Evolutionary conservation across 2,888 invertebrate genomes (phyloP).

Genomic region (Apamea crenata): DNA sequence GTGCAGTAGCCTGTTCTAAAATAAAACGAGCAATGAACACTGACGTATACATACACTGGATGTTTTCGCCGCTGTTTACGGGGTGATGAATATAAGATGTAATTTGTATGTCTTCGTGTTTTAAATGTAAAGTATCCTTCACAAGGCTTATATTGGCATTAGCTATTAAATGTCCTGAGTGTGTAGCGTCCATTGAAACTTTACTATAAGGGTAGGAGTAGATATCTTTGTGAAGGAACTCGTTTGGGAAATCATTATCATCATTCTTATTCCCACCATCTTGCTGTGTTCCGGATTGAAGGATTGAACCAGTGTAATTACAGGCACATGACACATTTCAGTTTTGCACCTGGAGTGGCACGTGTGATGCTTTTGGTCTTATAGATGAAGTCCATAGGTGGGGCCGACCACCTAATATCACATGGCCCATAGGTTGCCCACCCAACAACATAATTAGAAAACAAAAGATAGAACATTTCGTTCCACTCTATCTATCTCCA

Average conservation of each 20-base stretch:
- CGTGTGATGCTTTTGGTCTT: background rate
- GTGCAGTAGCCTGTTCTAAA: slow-evolving; percentile 48
- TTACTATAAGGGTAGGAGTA: background rate
- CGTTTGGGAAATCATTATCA: too few species aligned
- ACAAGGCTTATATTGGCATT: background rate
- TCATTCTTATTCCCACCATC: background rate
- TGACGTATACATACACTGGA: slow-evolving; percentile 48
- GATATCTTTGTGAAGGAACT: background rate
- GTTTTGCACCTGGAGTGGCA: too few species aligned
- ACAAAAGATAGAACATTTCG: background rate
- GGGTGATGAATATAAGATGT: background rate
- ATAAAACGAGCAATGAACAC: slow-evolving; percentile 42
- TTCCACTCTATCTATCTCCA: slow-evolving; percentile 20
- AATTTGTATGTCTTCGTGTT: background rate
- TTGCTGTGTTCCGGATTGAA: background rate
- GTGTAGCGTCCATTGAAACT: background rate
- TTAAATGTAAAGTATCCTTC: background rate
- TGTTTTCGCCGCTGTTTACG: background rate
- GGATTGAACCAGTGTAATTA: background rate
- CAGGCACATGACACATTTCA: background rate
- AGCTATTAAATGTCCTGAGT: background rate
- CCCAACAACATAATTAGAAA: background rate
- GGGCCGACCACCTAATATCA: too few species aligned
- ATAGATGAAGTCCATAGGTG: too few species aligned
- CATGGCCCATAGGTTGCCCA: too few species aligned